Conservation (phyloP, 2,797 vertebrate species). For the Lacerta agilis region DNA sequence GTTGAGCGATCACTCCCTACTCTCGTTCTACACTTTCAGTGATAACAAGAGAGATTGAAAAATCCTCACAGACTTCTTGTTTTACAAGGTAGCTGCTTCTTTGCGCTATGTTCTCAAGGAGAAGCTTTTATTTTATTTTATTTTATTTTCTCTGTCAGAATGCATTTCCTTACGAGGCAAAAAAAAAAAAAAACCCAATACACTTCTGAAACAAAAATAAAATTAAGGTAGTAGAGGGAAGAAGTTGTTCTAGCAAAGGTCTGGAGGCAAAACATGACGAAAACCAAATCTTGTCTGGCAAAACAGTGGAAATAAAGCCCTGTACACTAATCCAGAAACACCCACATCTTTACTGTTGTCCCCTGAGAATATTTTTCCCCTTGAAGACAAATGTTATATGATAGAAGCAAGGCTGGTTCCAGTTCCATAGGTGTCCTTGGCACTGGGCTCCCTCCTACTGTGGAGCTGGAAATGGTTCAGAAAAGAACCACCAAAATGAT, state of each 20-base stretch:
- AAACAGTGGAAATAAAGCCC: not conserved
- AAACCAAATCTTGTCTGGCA: not conserved
- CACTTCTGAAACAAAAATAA: not conserved
- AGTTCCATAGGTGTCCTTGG: too few species aligned
- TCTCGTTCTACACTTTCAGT: conserved; percentile 15
- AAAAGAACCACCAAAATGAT: too few species aligned
- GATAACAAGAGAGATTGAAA: conserved; percentile 35
- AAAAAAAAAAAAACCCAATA: not conserved
- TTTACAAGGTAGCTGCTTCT: conserved; percentile 21
- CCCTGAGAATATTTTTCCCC: too few species aligned
- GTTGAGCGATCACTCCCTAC: conserved; percentile 11
- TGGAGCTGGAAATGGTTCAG: too few species aligned
- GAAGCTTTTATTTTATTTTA: conserved; percentile 29
- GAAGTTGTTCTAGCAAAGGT: not conserved
- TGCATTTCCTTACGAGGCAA: conserved; percentile 7
- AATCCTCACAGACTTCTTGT: conserved; percentile 9
- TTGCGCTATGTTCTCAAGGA: conserved; percentile 25
- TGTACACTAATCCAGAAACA: not conserved
- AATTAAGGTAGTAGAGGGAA: not conserved
- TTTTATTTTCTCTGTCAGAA: conserved; percentile 25
- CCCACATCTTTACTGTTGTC: not conserved
- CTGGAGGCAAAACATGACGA: not conserved
- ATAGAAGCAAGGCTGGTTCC: not conserved
- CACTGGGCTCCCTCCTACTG: not conserved
- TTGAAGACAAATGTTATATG: not conserved